A percentile compares a stretch with the other conserved stretches of the same genome.
These are phyloP conservation scores for Phoeniculus purpureus DNA, from an alignment of 2,797 vertebrate species.

Conservation along the genomic window DNA sequence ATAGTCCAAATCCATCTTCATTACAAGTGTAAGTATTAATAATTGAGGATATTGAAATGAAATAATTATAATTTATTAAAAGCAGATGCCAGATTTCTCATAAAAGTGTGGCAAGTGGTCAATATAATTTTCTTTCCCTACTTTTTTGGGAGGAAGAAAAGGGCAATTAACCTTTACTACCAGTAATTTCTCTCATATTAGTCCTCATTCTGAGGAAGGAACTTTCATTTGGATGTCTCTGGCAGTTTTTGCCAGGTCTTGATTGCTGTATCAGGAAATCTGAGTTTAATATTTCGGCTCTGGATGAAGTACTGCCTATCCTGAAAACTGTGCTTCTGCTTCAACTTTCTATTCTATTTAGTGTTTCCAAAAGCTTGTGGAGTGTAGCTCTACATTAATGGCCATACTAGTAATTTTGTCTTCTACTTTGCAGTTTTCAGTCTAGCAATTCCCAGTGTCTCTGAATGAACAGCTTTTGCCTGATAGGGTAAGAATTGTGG, in stretches of 20 bases:
- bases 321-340: not conserved
- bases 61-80: constrained; percentile 38
- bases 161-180: constrained; percentile 39
- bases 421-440: not conserved
- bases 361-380: not conserved
- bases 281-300: constrained; percentile 21
- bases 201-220: not conserved
- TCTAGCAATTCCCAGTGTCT: not conserved
- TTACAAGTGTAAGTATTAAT: constrained; percentile 64
- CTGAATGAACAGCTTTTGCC: not conserved
- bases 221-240: not conserved
- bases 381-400: not conserved
- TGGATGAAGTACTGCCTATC: not conserved
- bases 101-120: not conserved
- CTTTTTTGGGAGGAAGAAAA: not conserved
- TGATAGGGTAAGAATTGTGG: not conserved
- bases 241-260: not conserved
- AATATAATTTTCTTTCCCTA: not conserved
- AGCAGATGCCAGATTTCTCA: constrained; percentile 29
- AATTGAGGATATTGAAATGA: constrained; percentile 50
- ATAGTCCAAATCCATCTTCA: constrained; percentile 62
- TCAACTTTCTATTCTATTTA: not conserved
- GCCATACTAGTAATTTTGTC: not conserved
- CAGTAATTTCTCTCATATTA: constrained; percentile 35
- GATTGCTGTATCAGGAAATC: not conserved